Percentiles rank a stretch among this genome's conserved stretches.
Evolutionary conservation across 2,888 invertebrate species (phyloP).

Genomic region (Tribolium freemani): DNA sequence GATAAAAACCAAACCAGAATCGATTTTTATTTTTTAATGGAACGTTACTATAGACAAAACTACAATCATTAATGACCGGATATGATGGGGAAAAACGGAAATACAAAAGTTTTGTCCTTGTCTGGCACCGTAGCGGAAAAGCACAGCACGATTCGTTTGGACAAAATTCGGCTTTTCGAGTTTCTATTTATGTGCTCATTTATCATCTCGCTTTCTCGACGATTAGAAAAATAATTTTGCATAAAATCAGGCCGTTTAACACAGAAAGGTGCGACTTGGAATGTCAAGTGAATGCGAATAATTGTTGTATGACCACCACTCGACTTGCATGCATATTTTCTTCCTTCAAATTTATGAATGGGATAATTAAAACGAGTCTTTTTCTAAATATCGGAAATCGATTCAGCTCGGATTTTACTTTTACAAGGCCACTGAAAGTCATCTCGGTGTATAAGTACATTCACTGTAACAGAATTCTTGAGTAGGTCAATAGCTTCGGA

Average conservation of each 20-base stretch:
- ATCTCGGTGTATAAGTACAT: conserved; percentile 19
- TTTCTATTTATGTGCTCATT: neutral
- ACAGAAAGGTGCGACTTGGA: conserved; percentile 26
- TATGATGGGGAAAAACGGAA: conserved; percentile 10
- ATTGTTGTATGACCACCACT: neutral
- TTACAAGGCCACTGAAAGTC: conserved; percentile 38
- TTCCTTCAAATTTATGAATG: neutral
- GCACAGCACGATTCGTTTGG: neutral
- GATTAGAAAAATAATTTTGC: too few relatives aligned
- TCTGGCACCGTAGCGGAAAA: neutral
- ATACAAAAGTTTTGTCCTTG: conserved; percentile 8
- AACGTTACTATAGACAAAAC: neutral
- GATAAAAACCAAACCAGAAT: neutral
- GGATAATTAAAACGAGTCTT: neutral
- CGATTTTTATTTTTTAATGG: neutral
- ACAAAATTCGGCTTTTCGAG: neutral
- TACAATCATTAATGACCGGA: conserved; percentile 15
- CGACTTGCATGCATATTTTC: conserved; percentile 8
- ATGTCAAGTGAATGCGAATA: conserved; percentile 27
- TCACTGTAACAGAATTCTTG: conserved; percentile 32
- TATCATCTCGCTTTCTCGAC: neutral
- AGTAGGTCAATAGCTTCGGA: conserved; percentile 25
- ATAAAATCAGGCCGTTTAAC: conserved; percentile 6
- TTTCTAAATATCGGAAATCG: conserved; percentile 11
- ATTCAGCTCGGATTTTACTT: conserved; percentile 8